These are phyloP conservation scores for Heliconius himera DNA, from an alignment of 1,140 invertebrate species.

Conservation along the genomic window DNA sequence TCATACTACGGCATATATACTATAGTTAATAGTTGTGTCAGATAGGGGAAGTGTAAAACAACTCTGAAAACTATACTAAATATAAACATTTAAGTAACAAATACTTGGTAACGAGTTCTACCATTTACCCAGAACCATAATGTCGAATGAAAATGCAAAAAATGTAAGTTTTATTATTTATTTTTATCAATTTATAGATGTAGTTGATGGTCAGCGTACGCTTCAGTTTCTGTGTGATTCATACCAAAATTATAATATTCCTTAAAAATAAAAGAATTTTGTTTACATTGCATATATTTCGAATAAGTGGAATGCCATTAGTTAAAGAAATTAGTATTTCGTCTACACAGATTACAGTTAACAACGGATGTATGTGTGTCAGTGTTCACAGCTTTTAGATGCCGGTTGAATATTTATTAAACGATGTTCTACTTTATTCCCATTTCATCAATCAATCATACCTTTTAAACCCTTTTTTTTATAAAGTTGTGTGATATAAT, in stretches of 20 bases:
- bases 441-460: neutral
- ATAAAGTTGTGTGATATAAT: neutral
- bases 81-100: neutral
- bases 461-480: neutral
- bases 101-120: neutral
- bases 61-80: neutral
- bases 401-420: conserved; percentile 52
- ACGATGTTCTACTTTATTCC: conserved; percentile 30
- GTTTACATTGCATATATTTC: neutral
- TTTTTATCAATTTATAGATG: neutral
- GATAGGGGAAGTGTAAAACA: neutral
- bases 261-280: neutral
- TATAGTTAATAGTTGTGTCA: conserved; percentile 4
- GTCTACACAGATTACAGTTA: conserved; percentile 51
- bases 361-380: conserved; percentile 56
- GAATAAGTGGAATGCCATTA: neutral
- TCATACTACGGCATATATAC: neutral
- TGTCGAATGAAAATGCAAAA: conserved; percentile 60
- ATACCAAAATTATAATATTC: neutral
- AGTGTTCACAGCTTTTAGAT: conserved; percentile 52
- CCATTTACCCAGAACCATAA: conserved; percentile 16
- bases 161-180: conserved; percentile 53
- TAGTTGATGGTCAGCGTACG: conserved; percentile 35
- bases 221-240: neutral
- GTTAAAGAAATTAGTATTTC: neutral